A percentile compares a stretch with the other conserved stretches of the same genome.
Conservation (phyloP, 2,797 vertebrate species). For the Eurystomus glaucurus region DNA sequence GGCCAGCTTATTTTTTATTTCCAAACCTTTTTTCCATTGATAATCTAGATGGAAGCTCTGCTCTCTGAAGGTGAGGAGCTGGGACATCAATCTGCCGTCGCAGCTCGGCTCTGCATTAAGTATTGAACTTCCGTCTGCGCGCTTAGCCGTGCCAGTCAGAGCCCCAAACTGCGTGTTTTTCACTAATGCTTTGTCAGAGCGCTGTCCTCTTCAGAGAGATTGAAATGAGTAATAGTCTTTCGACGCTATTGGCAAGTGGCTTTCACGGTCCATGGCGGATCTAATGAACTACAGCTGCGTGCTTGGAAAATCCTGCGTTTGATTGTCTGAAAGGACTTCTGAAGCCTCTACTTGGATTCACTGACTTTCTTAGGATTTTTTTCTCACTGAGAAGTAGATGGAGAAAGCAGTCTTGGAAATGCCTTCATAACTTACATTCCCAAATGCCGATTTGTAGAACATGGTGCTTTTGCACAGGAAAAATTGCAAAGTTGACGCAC, state of each 20-base stretch:
- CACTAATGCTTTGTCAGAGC: slow-evolving; percentile 43
- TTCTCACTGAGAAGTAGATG: not conserved
- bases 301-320: slow-evolving; percentile 71
- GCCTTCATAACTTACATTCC: not conserved
- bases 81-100: not conserved
- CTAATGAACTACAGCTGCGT: slow-evolving; percentile 75
- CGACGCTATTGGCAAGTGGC: slow-evolving; percentile 70
- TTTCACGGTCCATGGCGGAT: slow-evolving; percentile 65
- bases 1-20: slow-evolving; percentile 13
- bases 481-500: not conserved
- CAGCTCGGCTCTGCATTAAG: not conserved
- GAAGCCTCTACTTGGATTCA: slow-evolving; percentile 37
- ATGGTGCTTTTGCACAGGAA: not conserved
- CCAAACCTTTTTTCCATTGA: not conserved
- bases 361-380: not conserved
- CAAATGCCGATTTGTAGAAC: not conserved
- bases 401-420: slow-evolving; percentile 7
- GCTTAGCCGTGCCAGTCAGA: not conserved
- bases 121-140: not conserved
- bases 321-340: slow-evolving; percentile 49
- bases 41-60: not conserved
- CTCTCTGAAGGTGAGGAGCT: slow-evolving; percentile 12
- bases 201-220: slow-evolving; percentile 52
- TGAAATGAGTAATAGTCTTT: slow-evolving; percentile 66
- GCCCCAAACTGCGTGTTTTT: slow-evolving; percentile 17